These are phyloP conservation scores for Micropterix aruncella DNA, from an alignment of 2,888 invertebrate genomes.

Conservation along the genomic window DNA sequence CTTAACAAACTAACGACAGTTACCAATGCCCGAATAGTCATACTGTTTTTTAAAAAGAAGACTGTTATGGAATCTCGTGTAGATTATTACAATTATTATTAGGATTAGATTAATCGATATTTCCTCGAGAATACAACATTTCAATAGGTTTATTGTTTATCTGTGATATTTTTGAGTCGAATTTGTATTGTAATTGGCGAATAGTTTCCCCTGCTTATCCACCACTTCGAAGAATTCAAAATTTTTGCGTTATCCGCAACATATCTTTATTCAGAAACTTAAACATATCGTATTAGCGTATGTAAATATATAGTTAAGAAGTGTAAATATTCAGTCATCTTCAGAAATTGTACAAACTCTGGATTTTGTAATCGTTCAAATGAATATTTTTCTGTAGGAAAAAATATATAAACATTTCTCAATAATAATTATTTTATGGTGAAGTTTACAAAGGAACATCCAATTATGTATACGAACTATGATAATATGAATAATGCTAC, in stretches of 20 bases:
- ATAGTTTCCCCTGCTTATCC: slow-evolving; percentile 6
- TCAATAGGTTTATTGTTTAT: slow-evolving; percentile 12
- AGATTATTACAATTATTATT: background rate
- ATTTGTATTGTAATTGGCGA: slow-evolving; percentile 14
- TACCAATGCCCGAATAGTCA: background rate
- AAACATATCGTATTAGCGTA: background rate
- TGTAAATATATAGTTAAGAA: background rate
- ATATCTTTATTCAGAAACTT: background rate
- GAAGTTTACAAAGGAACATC: background rate
- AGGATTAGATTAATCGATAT: background rate
- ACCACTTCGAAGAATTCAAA: slow-evolving; percentile 11
- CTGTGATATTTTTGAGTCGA: slow-evolving; percentile 10
- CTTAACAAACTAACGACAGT: background rate
- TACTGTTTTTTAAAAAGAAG: background rate
- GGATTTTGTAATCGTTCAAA: background rate
- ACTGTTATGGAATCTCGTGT: background rate
- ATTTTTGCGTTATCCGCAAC: background rate
- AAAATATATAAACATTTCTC: too few relatives aligned
- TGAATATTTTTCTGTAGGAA: too few relatives aligned
- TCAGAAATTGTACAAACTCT: background rate
- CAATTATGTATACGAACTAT: background rate
- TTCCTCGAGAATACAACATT: slow-evolving; percentile 15
- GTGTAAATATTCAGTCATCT: too few relatives aligned
- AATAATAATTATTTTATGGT: too few relatives aligned
- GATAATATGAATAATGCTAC: background rate